phyloP scores from a whole-genome alignment of 2,797 vertebrate species.

The Petrocephalus schoutedeni region DNA sequence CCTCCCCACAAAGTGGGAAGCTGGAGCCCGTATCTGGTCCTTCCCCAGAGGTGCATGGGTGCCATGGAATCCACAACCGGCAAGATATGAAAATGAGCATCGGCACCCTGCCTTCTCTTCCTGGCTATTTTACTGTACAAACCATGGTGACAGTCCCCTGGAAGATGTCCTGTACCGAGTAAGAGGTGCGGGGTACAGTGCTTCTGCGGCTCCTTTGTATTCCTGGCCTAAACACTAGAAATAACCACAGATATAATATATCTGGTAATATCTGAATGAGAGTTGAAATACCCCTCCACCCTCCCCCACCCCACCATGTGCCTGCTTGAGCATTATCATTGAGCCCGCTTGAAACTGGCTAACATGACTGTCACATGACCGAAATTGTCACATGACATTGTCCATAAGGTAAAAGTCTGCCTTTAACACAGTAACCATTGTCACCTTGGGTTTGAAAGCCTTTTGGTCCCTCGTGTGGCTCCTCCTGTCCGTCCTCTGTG shows the following conservation, averaged over 20 bases:
- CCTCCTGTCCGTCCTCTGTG: background rate
- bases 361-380: background rate
- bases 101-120: conserved; percentile 32
- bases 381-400: background rate
- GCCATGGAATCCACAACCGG: conserved; percentile 39
- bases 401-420: conserved; percentile 19
- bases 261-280: background rate
- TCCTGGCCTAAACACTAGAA: conserved; percentile 31
- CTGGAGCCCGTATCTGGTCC: conserved; percentile 29
- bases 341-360: background rate
- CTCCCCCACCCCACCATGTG: background rate
- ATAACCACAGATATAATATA: background rate
- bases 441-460: conserved; percentile 2
- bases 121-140: conserved; percentile 32
- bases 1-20: background rate
- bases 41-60: conserved; percentile 28
- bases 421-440: background rate
- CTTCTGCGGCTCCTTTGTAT: conserved; percentile 19
- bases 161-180: conserved; percentile 25
- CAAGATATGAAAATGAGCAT: conserved; percentile 32
- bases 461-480: conserved; percentile 19
- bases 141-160: conserved; percentile 27
- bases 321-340: background rate
- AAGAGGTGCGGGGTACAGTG: conserved; percentile 9
- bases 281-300: background rate